Percentiles rank a stretch among this genome's conserved stretches.
Evolutionary conservation across 1,140 invertebrate species (phyloP).

Genomic region (Musca vetustissima): DNA sequence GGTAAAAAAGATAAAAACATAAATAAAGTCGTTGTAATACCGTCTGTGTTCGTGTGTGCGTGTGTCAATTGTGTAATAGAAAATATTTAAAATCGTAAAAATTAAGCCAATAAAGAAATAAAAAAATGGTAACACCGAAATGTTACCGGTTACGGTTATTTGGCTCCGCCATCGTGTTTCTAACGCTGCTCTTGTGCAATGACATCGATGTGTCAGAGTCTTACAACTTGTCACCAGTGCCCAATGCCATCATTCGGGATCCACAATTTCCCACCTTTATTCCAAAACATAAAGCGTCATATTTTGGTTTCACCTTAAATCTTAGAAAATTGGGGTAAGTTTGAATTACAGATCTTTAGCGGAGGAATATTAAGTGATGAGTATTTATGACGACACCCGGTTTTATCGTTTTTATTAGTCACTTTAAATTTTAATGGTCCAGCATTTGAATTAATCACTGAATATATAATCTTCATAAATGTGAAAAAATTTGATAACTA

Average conservation of each 20-base stretch:
- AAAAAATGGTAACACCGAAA: constrained; percentile 3
- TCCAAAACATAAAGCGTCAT: constrained; percentile 51
- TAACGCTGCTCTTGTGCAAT: background rate
- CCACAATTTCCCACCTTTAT: constrained; percentile 40
- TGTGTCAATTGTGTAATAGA: background rate
- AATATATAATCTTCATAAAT: too few species aligned
- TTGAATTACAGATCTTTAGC: background rate
- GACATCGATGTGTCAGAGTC: constrained; percentile 1
- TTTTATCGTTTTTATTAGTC: too few species aligned
- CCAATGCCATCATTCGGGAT: constrained; percentile 45
- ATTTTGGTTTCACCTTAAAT: constrained; percentile 51
- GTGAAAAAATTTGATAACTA: too few species aligned
- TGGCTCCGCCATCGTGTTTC: background rate
- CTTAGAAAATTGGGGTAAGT: constrained; percentile 49
- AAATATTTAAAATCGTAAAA: background rate
- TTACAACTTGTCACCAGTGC: constrained; percentile 51
- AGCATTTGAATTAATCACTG: too few species aligned
- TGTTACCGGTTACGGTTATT: background rate
- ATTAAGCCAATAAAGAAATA: background rate
- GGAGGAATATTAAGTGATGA: background rate
- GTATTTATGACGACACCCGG: too few species aligned
- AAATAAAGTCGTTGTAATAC: too few species aligned
- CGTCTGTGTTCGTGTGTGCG: background rate
- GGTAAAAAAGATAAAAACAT: background rate
- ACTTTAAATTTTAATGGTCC: too few species aligned